Evolutionary conservation across 2,888 invertebrate species (phyloP), one percentile per base, ranked within the genome.

Genomic region (Sarcophaga subvicina): DNA sequence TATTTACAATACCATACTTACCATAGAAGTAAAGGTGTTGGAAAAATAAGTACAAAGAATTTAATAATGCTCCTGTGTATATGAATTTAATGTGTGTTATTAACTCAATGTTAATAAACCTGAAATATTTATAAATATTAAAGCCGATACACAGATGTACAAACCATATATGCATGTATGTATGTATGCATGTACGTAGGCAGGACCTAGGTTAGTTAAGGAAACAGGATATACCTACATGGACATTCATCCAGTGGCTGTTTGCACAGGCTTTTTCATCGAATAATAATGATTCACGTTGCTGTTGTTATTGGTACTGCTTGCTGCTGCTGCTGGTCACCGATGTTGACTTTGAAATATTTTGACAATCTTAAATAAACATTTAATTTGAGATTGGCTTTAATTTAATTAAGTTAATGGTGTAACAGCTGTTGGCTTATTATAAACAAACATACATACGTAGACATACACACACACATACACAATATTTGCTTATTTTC

Each of bases 111-210:
- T 37, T 67, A 67, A 59, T 77, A 77, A 67, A 77, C n/a, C 59
- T 6, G 14, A 67, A 67, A 22, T 67, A 66, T 64, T 47, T 76
- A 76, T 63, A n/a, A 63, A 76, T 64, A 66, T 64, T 76, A 49
- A 47, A 63, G 45, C 17, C 12, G 5, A 75, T 63, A 47, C 75
- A 63, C 45, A 60, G n/a, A 63, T n/a, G 14, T 75, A 75, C n/a
- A 59, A n/a, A 62, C 37, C 22, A 22, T n/a, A 20, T 22, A 62
- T 14, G 11, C 25, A 4, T 49, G 0, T 37, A 37, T 37, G 37
- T 37, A 10, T 3, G 37, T 22, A 62, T 14, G 20, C 25, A 8
- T 49, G 2, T 10, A 37, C 1, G 37, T 8, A 8, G 6, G 37
- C 0, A 37, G 37, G 37, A 10, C 2, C 8, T 1, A 10, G 37